Evolutionary conservation across 2,113 vertebrate genomes (phyloP).

Genomic region (Caranx ignobilis): DNA sequence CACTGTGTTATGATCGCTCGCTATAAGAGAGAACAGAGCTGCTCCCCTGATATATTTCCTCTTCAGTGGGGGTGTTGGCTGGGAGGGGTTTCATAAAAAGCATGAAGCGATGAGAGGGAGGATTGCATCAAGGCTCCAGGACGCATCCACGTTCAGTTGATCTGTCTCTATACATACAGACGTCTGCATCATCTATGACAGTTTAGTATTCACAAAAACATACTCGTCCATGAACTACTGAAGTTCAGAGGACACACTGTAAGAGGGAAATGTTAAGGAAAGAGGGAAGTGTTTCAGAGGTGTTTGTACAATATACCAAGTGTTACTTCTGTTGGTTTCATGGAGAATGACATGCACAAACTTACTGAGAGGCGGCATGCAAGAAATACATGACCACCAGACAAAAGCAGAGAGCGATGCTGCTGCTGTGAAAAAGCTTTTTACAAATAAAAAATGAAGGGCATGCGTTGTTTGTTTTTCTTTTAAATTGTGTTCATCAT

Average conservation of each 20-base stretch:
- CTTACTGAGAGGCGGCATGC: neutral
- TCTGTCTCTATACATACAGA: neutral
- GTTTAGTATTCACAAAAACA: neutral
- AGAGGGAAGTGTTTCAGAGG: too few relatives aligned
- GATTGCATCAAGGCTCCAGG: slow-evolving; percentile 13
- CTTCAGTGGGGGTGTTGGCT: slow-evolving; percentile 6
- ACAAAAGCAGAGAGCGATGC: neutral
- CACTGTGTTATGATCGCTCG: slow-evolving; percentile 48
- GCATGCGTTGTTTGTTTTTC: neutral
- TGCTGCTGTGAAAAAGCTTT: neutral
- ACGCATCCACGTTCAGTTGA: neutral
- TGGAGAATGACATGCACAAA: neutral
- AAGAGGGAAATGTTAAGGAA: too few relatives aligned
- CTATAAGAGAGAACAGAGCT: slow-evolving; percentile 10
- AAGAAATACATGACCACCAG: neutral
- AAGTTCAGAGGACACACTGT: too few relatives aligned
- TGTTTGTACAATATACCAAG: neutral
- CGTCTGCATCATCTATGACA: neutral
- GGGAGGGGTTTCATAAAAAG: slow-evolving; percentile 25
- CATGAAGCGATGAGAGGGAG: slow-evolving; percentile 1
- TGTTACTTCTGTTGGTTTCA: neutral
- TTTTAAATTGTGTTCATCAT: neutral
- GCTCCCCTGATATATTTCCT: slow-evolving; percentile 37
- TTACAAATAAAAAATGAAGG: neutral
- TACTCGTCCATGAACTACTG: neutral